phyloP scores from a whole-genome alignment of 2,888 invertebrate genomes.

The Ferdinandea cuprea region DNA sequence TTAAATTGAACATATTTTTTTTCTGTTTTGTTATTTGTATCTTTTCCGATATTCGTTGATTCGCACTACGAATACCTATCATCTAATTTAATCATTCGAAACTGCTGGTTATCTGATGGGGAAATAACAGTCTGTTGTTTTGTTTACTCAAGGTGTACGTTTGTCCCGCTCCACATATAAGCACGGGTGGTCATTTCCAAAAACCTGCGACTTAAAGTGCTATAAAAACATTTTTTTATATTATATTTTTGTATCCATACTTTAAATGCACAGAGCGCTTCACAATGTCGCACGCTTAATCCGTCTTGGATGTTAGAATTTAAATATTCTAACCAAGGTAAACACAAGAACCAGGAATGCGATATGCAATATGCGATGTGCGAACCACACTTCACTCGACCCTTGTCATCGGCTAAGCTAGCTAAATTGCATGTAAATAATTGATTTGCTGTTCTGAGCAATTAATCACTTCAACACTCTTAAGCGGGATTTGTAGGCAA shows the following conservation, averaged over 20 bases:
- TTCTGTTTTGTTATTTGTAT: constrained; percentile 12
- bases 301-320: constrained; percentile 36
- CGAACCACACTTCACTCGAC: constrained; percentile 27
- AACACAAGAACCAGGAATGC: constrained; percentile 25
- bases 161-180: background rate
- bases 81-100: constrained; percentile 35
- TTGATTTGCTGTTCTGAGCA: constrained; percentile 64
- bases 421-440: constrained; percentile 62
- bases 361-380: background rate
- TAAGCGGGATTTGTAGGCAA: constrained; percentile 29
- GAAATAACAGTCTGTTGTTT: constrained; percentile 16
- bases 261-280: constrained; percentile 61
- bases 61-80: constrained; percentile 28
- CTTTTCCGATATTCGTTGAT: constrained; percentile 2
- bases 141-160: constrained; percentile 26
- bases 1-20: constrained; percentile 16
- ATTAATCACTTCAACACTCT: constrained; percentile 40
- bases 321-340: constrained; percentile 43
- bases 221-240: constrained; percentile 42
- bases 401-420: constrained; percentile 38
- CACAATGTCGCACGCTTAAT: constrained; percentile 10
- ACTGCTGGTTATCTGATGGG: constrained; percentile 1
- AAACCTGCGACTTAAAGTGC: constrained; percentile 40
- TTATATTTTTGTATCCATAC: constrained; percentile 25
- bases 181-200: background rate